A percentile compares a stretch with the other conserved stretches of the same genome.
These are phyloP conservation scores for Charadrius vociferus DNA, from an alignment of 2,113 vertebrate genomes.

Conservation along the genomic window DNA sequence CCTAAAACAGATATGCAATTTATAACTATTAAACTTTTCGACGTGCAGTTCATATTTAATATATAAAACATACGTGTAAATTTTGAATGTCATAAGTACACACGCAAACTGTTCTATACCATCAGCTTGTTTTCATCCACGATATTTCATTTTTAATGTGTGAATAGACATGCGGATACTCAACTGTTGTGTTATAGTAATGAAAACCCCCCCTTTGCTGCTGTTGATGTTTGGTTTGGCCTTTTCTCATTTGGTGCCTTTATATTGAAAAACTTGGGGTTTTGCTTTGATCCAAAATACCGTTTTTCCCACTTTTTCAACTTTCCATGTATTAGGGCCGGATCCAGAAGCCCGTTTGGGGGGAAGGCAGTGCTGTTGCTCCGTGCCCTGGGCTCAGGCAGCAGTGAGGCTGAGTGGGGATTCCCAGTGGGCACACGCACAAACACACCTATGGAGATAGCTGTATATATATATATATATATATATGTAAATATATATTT, in stretches of 20 bases:
- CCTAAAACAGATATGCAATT: not conserved
- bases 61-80: not conserved
- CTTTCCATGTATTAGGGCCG: not conserved
- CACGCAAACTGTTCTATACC: not conserved
- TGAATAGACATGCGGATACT: not conserved
- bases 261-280: not conserved
- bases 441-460: not conserved
- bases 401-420: not conserved
- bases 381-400: not conserved
- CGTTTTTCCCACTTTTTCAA: accelerated
- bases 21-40: not conserved
- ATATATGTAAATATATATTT: not conserved
- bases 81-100: not conserved
- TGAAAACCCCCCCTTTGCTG: not conserved
- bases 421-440: not conserved
- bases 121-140: not conserved
- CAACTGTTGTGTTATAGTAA: accelerated
- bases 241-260: not conserved
- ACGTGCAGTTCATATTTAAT: not conserved
- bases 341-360: not conserved
- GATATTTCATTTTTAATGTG: not conserved
- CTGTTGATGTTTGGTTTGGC: not conserved
- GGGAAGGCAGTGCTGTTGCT: not conserved
- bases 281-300: not conserved
- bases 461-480: accelerated